phyloP scores from a whole-genome alignment of 2,888 invertebrate species.

The Tachina fera region DNA sequence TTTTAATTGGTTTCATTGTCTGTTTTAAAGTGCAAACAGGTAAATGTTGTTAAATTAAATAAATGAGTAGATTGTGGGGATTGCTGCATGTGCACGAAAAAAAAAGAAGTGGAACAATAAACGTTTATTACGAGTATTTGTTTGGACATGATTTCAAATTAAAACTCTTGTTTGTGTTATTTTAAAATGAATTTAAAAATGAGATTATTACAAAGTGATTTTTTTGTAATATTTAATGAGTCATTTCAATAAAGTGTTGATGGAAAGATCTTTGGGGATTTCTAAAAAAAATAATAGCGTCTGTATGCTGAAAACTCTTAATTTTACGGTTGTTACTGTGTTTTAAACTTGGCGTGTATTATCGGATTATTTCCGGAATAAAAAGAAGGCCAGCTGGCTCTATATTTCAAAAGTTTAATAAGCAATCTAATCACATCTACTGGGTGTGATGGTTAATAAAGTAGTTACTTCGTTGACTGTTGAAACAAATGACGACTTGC shows the following conservation, averaged over 20 bases:
- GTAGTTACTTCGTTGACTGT: no score
- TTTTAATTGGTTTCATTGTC: conserved; percentile 71
- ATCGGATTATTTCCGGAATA: no score
- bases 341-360: no score
- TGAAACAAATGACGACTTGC: no score
- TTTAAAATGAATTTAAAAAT: not conserved
- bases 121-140: not conserved
- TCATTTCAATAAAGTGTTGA: not conserved
- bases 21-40: conserved; percentile 70
- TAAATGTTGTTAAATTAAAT: conserved; percentile 65
- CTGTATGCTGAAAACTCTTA: no score
- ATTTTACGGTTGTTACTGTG: no score
- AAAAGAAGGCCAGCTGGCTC: no score
- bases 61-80: conserved; percentile 56
- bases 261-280: no score
- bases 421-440: no score
- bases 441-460: no score
- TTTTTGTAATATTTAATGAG: not conserved
- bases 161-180: conserved; percentile 38
- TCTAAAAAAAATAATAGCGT: no score
- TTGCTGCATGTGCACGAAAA: conserved; percentile 15
- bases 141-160: conserved; percentile 36
- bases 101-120: not conserved
- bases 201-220: not conserved
- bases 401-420: no score